Conservation (phyloP, 2,113 vertebrate species). For the Poeciliopsis retropinna region DNA sequence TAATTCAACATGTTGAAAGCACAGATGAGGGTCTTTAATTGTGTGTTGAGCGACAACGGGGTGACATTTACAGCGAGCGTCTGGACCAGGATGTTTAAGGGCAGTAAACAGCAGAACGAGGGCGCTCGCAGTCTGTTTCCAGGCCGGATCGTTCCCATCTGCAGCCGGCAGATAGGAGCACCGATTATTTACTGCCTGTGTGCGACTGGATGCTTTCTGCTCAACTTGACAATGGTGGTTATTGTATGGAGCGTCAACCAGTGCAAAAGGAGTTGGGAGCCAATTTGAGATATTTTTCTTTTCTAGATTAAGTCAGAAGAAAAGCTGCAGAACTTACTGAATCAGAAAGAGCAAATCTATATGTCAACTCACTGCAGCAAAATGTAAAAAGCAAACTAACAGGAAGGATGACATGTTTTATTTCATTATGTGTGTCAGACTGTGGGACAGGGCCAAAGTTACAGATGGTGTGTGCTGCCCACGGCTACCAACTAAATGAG, state of each 20-base stretch:
- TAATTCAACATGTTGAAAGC: neutral
- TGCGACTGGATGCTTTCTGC: conserved; percentile 36
- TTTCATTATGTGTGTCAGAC: conserved; percentile 45
- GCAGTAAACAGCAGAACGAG: conserved; percentile 49
- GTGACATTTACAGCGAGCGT: conserved; percentile 55
- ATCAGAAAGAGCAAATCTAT: conserved; percentile 10
- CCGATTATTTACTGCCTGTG: conserved; percentile 30
- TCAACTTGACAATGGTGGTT: conserved; percentile 24
- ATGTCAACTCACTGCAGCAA: conserved; percentile 16
- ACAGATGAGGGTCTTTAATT: conserved; percentile 12
- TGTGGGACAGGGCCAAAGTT: conserved; percentile 37
- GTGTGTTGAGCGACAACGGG: conserved; percentile 20
- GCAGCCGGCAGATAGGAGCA: conserved; percentile 10
- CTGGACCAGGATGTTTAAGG: conserved; percentile 45
- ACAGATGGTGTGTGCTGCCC: conserved; percentile 70
- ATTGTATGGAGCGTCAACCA: conserved; percentile 25
- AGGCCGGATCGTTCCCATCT: conserved; percentile 38
- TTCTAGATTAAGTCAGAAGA: conserved; percentile 36
- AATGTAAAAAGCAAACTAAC: neutral
- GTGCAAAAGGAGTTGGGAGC: conserved; percentile 31
- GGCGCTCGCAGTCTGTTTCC: conserved; percentile 19
- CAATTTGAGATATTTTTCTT: conserved; percentile 38
- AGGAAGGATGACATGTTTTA: conserved; percentile 32
- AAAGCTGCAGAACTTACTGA: conserved; percentile 34
- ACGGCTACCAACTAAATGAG: conserved; percentile 63